Evolutionary conservation across 2,113 vertebrate genomes (phyloP), one percentile per base, ranked within the genome.

Genomic region (Aspidoscelis tigris): DNA sequence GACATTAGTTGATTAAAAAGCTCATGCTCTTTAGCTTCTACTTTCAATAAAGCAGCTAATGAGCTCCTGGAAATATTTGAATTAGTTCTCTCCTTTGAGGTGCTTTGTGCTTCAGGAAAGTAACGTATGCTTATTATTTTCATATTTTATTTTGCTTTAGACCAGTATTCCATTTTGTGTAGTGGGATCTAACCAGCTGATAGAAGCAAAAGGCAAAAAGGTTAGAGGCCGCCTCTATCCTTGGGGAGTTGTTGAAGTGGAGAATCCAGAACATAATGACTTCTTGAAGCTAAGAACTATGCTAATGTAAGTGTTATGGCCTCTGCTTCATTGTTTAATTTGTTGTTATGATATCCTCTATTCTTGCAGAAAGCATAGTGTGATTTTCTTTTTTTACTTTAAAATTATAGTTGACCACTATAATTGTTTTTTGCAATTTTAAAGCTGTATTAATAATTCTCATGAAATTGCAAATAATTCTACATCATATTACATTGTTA

Each of bases 151-250:
- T 58, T 47, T 5, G 76, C 91, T 92, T 81, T 90, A 99, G 99
- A 95, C 98, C 75, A 99, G 99, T 83, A 99, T 99, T 93, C 98
- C 99, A 0, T 99, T 99, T 81, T 98, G 98, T 44, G 99, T 99
- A 18, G 98, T 99, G 53, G 98, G 99, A 44, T 99, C 99, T 86
- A 99, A 99, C 90, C 99, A 99, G 93, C 95, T 99, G 93, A 99
- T 99, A 85, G 99, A 99, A 93, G 99, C 98, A 88, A 99, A 99
- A 89, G 99, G 99, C 83, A 99, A 99, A 97, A 99, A 99, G 94
- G 98, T 99, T 58, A 93, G 99, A 93, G 99, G 99, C 39, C 98
- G 98, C 8, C 96, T 99, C 83, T 99, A 99, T 89, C 99, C 98
- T 0, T 99, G 99, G 99, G 99, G 99, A 2, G 99, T 99, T 20